phyloP scores from a whole-genome alignment of 2,797 vertebrate genomes.

The Parotocinclus haroldoi region DNA sequence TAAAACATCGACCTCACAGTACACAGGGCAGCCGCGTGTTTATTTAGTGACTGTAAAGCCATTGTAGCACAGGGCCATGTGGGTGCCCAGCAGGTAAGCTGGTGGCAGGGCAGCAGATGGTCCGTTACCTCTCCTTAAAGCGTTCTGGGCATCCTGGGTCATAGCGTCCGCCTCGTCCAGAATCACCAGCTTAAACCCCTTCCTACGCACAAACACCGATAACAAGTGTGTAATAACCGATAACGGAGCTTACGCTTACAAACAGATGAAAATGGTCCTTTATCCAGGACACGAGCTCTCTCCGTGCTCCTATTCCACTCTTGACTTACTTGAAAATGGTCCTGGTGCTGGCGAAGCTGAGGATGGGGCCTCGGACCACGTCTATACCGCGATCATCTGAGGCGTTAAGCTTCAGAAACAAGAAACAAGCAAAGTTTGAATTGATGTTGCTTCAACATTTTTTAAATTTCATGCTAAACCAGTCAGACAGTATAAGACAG shows the following conservation, averaged over 20 bases:
- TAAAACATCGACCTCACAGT: background rate
- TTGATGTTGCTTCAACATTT: background rate
- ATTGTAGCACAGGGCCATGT: constrained; percentile 48
- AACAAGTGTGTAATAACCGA: no score
- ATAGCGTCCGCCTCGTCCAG: constrained; percentile 98
- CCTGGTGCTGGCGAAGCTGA: constrained; percentile 94
- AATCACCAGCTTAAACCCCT: constrained; percentile 96
- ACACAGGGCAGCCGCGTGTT: background rate
- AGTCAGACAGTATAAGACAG: no score
- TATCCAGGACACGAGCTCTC: no score
- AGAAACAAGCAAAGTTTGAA: background rate
- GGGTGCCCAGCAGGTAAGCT: constrained; percentile 63
- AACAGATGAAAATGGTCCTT: background rate
- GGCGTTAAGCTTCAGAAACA: constrained; percentile 81
- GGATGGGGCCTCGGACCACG: constrained; percentile 87
- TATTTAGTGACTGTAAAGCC: constrained; percentile 3
- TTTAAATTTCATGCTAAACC: background rate
- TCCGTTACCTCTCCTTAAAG: constrained; percentile 88
- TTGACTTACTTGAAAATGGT: constrained; percentile 92
- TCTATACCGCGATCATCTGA: constrained; percentile 95
- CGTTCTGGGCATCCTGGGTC: constrained; percentile 98
- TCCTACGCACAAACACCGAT: constrained; percentile 68
- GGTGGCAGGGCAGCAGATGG: constrained; percentile 71
- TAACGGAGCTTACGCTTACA: no score
- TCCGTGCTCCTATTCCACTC: no score